A percentile compares a stretch with the other conserved stretches of the same genome.
phyloP scores from a whole-genome alignment of 2,113 vertebrate species.

The Galemys pyrenaicus region DNA sequence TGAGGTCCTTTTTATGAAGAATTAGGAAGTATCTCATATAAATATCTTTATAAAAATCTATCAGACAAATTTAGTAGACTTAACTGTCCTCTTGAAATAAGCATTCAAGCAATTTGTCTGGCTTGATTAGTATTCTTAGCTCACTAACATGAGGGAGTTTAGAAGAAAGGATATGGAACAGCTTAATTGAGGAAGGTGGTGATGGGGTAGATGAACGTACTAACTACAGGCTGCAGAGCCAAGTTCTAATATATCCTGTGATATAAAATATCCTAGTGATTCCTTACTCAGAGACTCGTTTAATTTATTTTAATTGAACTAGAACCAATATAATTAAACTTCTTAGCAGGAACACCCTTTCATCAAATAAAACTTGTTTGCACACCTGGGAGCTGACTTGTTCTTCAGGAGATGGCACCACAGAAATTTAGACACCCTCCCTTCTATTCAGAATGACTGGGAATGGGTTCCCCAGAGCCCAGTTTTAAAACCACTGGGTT shows the following conservation, averaged over 20 bases:
- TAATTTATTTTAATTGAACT: background rate
- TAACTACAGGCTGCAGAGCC: background rate
- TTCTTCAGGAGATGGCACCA: background rate
- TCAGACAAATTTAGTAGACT: slow-evolving; percentile 10
- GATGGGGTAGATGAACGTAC: background rate
- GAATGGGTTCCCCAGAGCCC: background rate
- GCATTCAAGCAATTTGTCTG: slow-evolving; percentile 8
- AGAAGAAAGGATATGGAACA: background rate
- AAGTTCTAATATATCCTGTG: background rate
- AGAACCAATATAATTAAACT: background rate
- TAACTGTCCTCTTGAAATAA: background rate
- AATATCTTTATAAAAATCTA: background rate
- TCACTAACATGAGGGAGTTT: background rate
- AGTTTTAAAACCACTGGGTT: background rate
- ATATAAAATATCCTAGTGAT: background rate
- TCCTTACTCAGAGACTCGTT: background rate
- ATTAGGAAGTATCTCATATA: background rate
- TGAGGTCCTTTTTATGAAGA: slow-evolving; percentile 5
- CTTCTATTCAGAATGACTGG: background rate
- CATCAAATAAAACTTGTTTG: background rate
- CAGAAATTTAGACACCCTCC: background rate
- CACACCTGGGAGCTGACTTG: background rate
- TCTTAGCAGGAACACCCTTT: background rate
- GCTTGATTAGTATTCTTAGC: background rate
- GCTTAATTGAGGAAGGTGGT: slow-evolving; percentile 23